Base-by-base conservation (phyloP, 2,888 invertebrate species). In the Plagiodera versicolora region DNA sequence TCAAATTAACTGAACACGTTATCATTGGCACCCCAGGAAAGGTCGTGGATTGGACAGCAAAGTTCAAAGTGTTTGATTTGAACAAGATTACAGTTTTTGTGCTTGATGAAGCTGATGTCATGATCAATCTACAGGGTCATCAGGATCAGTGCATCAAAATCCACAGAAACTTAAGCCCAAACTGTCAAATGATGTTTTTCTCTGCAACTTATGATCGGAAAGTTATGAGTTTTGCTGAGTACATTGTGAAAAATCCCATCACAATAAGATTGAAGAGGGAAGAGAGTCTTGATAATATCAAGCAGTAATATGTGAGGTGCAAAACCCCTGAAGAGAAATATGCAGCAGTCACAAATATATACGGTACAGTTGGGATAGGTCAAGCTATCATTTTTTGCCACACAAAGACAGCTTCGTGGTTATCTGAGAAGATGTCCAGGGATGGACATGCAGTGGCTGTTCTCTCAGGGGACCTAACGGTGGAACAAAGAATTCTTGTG, bases 371-470 rank as follows among this genome's bases (percentile, higher is more conserved):
- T 57, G 94, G 96, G 32, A 92, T 99, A 74, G 98, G 98, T 8
- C 98, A 99, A 82, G 95, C 96, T 3, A 98, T 99, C 75, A 97
- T 99, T 76, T 99, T 99, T 81, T 98, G 98, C 82, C 93, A 94
- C 76, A 97, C 96, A 72, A 89, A 87, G 80, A 92, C 92, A 32
- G 96, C 96, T 1, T 83, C 86, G 61, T 96, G 95, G 94, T 81
- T 99, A 49, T 87, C 95, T 18, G 89, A 89, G 69, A 92, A 92
- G 81, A 92, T 99, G 92, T 86, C 88, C 0, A 86, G 87, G 73
- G 96, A 97, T 81, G 96, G 95, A 0, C 97, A 98, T 80, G 92
- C 95, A 4, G 98, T 98, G 11, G 96, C 94, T 8, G 87, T 98
- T 35, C 82, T 98, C 20, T 92, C 93, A 35, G 98, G 98, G 44